Conservation (phyloP, 2,113 vertebrate species). For the Onychostoma macrolepis region DNA sequence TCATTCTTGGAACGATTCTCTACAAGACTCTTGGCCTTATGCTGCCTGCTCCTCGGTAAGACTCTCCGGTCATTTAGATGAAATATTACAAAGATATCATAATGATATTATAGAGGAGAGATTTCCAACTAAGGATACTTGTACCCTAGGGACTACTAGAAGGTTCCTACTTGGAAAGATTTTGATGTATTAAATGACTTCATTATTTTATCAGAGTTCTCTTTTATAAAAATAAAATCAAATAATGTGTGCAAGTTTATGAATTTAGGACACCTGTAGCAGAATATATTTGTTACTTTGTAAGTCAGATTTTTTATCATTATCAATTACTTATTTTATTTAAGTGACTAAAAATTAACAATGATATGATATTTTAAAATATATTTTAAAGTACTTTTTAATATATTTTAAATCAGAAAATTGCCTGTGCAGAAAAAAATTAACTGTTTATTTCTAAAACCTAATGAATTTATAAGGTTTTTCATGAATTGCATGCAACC, state of each 20-base stretch:
- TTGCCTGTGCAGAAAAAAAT: too few relatives aligned
- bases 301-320: neutral
- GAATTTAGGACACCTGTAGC: neutral
- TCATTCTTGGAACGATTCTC: conserved; percentile 96
- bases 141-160: conserved; percentile 13
- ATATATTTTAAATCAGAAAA: too few relatives aligned
- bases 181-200: neutral
- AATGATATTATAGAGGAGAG: neutral
- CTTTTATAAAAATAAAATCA: neutral
- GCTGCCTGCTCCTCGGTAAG: conserved; percentile 97
- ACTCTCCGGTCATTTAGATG: neutral
- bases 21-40: conserved; percentile 98
- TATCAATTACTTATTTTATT: neutral
- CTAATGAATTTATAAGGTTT: too few relatives aligned
- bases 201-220: neutral
- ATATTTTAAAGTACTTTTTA: too few relatives aligned
- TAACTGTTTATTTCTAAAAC: too few relatives aligned
- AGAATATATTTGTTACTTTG: neutral
- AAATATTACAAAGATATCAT: neutral
- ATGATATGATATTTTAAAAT: too few relatives aligned
- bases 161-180: neutral
- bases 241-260: neutral
- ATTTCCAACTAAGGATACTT: neutral
- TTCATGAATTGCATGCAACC: too few relatives aligned
- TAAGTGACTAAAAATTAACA: too few relatives aligned